Percentiles rank a stretch among this genome's conserved stretches.
Evolutionary conservation across 2,888 invertebrate species (phyloP).

Genomic region (Cistogaster globosa): DNA sequence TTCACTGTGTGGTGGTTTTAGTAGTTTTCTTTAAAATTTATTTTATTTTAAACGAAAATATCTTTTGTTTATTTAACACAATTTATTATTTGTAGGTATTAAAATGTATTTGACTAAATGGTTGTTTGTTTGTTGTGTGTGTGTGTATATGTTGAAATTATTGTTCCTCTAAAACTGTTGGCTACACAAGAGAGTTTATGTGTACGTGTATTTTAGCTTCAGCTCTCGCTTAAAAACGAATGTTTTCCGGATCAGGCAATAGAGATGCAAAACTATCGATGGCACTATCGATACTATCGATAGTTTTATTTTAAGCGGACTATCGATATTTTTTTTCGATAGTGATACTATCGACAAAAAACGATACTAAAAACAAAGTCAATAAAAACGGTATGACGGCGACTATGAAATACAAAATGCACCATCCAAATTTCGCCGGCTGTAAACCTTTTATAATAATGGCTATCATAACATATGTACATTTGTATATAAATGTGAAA

Average conservation of each 20-base stretch:
- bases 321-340: too few relatives aligned
- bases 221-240: constrained; percentile 68
- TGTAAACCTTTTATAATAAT: too few relatives aligned
- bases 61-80: constrained; percentile 69
- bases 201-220: constrained; percentile 36
- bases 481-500: too few relatives aligned
- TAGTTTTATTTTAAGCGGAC: too few relatives aligned
- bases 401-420: too few relatives aligned
- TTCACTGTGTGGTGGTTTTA: constrained; percentile 28
- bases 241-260: constrained; percentile 80
- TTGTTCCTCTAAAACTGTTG: constrained; percentile 52
- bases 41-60: constrained; percentile 64
- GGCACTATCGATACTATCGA: too few relatives aligned
- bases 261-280: too few relatives aligned
- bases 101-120: constrained; percentile 23
- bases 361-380: too few relatives aligned
- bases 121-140: constrained; percentile 55
- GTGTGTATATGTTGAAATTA: constrained; percentile 44
- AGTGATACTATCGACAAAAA: too few relatives aligned
- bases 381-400: too few relatives aligned
- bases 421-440: too few relatives aligned
- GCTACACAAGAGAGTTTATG: constrained; percentile 25
- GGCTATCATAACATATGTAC: too few relatives aligned
- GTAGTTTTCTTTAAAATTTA: constrained; percentile 58
- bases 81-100: constrained; percentile 39